Evolutionary conservation across 2,797 vertebrate genomes (phyloP).

Genomic region (Decapterus maruadsi): DNA sequence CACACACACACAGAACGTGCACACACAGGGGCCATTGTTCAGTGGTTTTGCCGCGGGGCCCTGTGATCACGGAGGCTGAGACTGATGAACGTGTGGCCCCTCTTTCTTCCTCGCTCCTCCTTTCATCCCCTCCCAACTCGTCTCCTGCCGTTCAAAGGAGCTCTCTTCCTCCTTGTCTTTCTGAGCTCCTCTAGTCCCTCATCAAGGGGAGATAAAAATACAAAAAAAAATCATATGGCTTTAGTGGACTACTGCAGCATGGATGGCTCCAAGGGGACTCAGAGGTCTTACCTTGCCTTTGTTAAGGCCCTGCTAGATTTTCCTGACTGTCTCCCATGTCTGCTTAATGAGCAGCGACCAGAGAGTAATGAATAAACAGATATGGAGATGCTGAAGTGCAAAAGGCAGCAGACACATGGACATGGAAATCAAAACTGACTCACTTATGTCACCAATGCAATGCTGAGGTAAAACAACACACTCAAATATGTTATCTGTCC

Average conservation of each 20-base stretch:
- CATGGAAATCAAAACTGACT: background rate
- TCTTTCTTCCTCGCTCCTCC: constrained; percentile 55
- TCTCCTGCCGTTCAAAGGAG: constrained; percentile 55
- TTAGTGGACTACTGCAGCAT: constrained; percentile 12
- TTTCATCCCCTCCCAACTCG: constrained; percentile 66
- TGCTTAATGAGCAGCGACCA: constrained; percentile 1
- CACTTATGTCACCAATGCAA: background rate
- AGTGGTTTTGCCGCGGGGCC: constrained; percentile 60
- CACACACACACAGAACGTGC: constrained; percentile 38
- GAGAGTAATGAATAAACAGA: background rate
- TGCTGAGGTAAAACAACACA: no score
- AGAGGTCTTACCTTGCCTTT: constrained; percentile 26
- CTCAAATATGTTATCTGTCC: no score
- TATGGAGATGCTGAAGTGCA: background rate
- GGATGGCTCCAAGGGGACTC: constrained; percentile 42
- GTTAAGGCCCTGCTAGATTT: constrained; percentile 15
- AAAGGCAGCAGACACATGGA: background rate
- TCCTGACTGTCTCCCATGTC: constrained; percentile 8
- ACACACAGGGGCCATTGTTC: constrained; percentile 78
- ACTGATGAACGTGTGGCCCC: constrained; percentile 76
- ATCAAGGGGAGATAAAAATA: background rate
- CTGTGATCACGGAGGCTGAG: constrained; percentile 82
- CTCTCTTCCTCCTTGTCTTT: constrained; percentile 54
- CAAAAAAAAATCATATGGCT: background rate
- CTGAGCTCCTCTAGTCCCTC: constrained; percentile 37